Conservation (phyloP, 2,888 invertebrate species). For the Pheosia tremula region DNA sequence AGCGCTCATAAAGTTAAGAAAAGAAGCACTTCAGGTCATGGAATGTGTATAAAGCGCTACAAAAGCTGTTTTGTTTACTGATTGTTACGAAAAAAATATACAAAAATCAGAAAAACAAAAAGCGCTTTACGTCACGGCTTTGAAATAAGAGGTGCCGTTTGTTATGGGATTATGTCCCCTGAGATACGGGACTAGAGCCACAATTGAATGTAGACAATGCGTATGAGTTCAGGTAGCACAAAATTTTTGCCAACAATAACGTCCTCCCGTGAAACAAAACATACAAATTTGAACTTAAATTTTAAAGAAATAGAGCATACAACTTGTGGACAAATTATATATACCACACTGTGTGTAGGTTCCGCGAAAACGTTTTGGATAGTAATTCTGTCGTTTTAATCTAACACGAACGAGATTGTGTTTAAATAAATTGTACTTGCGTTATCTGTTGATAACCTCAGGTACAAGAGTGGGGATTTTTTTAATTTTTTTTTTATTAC, state of each 20-base stretch:
- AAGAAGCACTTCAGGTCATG: constrained; percentile 40
- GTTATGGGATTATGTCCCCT: constrained; percentile 71
- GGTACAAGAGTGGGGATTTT: constrained; percentile 16
- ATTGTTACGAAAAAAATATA: constrained; percentile 42
- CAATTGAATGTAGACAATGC: constrained; percentile 71
- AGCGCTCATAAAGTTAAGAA: constrained; percentile 41
- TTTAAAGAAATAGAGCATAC: constrained; percentile 11
- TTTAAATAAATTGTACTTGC: constrained; percentile 49
- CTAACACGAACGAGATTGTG: constrained; percentile 41
- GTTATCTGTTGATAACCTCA: constrained; percentile 52
- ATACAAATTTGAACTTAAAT: constrained; percentile 33
- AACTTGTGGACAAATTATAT: constrained; percentile 15
- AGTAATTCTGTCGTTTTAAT: constrained; percentile 45
- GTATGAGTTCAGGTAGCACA: constrained; percentile 73
- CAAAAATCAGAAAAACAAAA: constrained; percentile 60
- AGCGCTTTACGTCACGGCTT: constrained; percentile 69
- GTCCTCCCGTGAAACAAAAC: constrained; percentile 23
- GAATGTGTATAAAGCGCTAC: constrained; percentile 37
- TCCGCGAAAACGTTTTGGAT: constrained; percentile 54
- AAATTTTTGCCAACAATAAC: constrained; percentile 48
- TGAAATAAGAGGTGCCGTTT: constrained; percentile 74
- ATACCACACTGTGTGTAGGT: constrained; percentile 35
- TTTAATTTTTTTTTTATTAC: too few relatives aligned
- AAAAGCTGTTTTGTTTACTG: constrained; percentile 51
- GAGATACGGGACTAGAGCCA: constrained; percentile 57